These are phyloP conservation scores for Seira ritae DNA, from an alignment of 2,888 invertebrate species.

Conservation along the genomic window DNA sequence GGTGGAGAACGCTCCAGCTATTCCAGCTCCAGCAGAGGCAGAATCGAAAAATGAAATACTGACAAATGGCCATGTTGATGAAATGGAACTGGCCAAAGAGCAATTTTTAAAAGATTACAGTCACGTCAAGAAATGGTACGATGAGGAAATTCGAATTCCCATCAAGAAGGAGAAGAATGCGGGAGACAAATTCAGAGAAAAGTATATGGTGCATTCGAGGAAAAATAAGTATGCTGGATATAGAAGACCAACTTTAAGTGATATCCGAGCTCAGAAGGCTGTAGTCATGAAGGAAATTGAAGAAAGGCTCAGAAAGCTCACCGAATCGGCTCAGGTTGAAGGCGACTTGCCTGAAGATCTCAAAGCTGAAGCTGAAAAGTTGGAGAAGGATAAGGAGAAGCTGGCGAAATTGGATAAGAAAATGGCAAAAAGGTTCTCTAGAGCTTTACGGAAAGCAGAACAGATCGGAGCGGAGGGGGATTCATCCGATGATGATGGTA, in stretches of 20 bases:
- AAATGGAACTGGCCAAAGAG: constrained; percentile 25
- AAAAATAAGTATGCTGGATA: constrained; percentile 67
- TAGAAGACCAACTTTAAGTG: constrained; percentile 69
- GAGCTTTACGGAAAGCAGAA: constrained; percentile 66
- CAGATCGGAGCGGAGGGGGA: constrained; percentile 74
- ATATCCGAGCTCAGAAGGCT: constrained; percentile 67
- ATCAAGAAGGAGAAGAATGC: constrained; percentile 80
- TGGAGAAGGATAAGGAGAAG: constrained; percentile 72
- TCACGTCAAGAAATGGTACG: constrained; percentile 71
- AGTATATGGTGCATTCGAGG: constrained; percentile 79
- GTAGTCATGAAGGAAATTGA: constrained; percentile 65
- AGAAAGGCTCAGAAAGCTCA: constrained; percentile 74
- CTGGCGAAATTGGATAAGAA: constrained; percentile 70
- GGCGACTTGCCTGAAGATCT: constrained; percentile 73
- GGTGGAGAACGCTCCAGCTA: background rate
- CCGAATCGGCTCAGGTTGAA: constrained; percentile 73
- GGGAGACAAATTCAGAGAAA: constrained; percentile 86
- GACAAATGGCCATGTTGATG: background rate
- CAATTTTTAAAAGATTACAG: constrained; percentile 76
- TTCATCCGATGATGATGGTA: constrained; percentile 74
- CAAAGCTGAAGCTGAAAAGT: constrained; percentile 68
- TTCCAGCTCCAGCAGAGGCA: constrained; percentile 12
- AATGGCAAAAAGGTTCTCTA: constrained; percentile 63
- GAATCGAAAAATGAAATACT: constrained; percentile 8
- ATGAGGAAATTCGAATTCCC: constrained; percentile 35